Evolutionary conservation across 1,140 invertebrate species (phyloP), one percentile per base, ranked within the genome.

Genomic region (Drosophila bifasciata): DNA sequence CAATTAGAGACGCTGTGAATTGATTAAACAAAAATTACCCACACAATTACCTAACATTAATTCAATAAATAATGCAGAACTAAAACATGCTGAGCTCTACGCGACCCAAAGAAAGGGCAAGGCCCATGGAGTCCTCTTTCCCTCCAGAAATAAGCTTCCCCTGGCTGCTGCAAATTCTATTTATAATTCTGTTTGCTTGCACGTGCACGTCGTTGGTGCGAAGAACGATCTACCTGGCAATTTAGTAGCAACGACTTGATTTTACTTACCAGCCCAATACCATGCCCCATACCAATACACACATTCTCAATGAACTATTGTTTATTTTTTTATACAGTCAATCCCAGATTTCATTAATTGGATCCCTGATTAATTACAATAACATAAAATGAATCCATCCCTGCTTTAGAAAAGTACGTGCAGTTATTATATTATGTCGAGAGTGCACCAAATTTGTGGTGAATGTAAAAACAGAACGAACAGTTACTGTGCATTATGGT

Each of bases 321-420:
- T 88, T 76, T 36, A 36, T 81, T 84, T 60, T 79, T 66, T 81
- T 79, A 88, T 72, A 88, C 83, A 88, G 83, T 88, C 77, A 88
- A 88, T 66, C 83, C 83, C 83, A 81, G 83, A 88, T 88, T 88
- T 88, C 78, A 83, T 88, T 88, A 88, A 88, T 80, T 88, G 83
- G 83, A 88, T 78, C 70, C 83, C 78, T 67, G 58, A 88, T 76
- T 88, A 78, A 77, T 89, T 76, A 76, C 72, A 62, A 76, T 88
- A 77, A 86, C 63, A 83, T 66, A 83, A 85, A 88, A 76, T 88
- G 71, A 88, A 86, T 78, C 83, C 83, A 88, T 88, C 83, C 83
- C 83, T 88, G 83, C 83, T 88, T 76, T 88, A 71, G 67, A 88
- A 83, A 88, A 89, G 66, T 88, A 88, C 77, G 66, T 83, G 84